phyloP scores from a whole-genome alignment of 2,113 vertebrate genomes.

The Clinocottus analis region DNA sequence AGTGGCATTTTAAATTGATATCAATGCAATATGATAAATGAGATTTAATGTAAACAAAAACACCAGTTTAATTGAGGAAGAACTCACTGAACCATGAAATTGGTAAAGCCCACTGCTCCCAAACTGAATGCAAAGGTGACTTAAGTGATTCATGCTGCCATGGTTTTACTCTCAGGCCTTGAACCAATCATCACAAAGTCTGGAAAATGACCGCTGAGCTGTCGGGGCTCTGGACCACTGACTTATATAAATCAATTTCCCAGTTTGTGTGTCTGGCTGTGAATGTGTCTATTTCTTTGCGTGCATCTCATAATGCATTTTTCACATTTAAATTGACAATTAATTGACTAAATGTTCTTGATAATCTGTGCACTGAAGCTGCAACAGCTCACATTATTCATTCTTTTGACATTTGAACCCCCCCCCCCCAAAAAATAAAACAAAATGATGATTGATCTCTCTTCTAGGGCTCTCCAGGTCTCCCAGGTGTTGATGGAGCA shows the following conservation, averaged over 20 bases:
- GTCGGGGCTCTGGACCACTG: neutral
- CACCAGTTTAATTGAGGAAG: neutral
- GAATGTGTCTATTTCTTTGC: neutral
- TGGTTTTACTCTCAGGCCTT: neutral
- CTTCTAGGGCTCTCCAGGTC: constrained; percentile 84
- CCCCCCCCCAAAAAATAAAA: too few relatives aligned
- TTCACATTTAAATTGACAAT: neutral
- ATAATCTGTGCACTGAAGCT: neutral
- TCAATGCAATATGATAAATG: neutral
- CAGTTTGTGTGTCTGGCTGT: neutral
- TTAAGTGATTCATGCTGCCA: constrained; percentile 6
- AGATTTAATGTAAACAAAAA: neutral
- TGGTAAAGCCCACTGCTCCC: neutral
- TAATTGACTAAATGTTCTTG: neutral
- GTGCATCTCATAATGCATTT: neutral
- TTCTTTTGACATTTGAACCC: neutral
- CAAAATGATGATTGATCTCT: neutral
- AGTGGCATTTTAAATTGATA: neutral
- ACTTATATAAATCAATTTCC: neutral
- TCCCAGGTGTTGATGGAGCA: constrained; percentile 74
- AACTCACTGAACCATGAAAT: neutral
- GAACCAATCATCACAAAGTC: neutral
- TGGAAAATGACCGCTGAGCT: neutral
- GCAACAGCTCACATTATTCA: neutral
- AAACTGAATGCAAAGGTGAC: neutral